Evolutionary conservation across 2,888 invertebrate genomes (phyloP).

Genomic region (Petrophora chlorosata): DNA sequence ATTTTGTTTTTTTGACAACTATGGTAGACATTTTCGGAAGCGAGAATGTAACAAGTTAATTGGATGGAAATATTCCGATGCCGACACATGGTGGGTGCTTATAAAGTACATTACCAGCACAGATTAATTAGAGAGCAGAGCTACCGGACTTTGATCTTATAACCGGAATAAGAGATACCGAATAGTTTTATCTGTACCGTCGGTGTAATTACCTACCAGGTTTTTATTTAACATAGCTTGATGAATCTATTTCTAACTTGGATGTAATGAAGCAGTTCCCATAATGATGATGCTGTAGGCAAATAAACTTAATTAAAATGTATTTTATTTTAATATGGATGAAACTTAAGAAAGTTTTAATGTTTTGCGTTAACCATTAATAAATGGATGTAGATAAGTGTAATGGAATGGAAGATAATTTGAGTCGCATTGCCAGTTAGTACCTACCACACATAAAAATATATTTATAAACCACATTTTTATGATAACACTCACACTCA

Average conservation of each 20-base stretch:
- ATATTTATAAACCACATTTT: no score
- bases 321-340: conserved; percentile 15
- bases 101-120: conserved; percentile 58
- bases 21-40: conserved; percentile 71
- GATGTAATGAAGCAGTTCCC: conserved; percentile 23
- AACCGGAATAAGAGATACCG: conserved; percentile 54
- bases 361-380: background rate
- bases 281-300: conserved; percentile 17
- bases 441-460: no score
- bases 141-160: conserved; percentile 56
- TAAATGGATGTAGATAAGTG: background rate
- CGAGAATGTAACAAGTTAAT: conserved; percentile 82
- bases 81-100: conserved; percentile 61
- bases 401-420: conserved; percentile 9
- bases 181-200: conserved; percentile 38
- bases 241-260: conserved; percentile 31
- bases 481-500: no score
- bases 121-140: conserved; percentile 70
- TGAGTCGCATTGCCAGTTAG: no score
- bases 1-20: conserved; percentile 43
- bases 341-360: conserved; percentile 5
- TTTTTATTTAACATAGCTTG: conserved; percentile 36
- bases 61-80: conserved; percentile 72
- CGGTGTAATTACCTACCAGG: conserved; percentile 41
- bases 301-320: conserved; percentile 17